phyloP scores from a whole-genome alignment of 2,888 invertebrate genomes.

The Cosmia trapezina region DNA sequence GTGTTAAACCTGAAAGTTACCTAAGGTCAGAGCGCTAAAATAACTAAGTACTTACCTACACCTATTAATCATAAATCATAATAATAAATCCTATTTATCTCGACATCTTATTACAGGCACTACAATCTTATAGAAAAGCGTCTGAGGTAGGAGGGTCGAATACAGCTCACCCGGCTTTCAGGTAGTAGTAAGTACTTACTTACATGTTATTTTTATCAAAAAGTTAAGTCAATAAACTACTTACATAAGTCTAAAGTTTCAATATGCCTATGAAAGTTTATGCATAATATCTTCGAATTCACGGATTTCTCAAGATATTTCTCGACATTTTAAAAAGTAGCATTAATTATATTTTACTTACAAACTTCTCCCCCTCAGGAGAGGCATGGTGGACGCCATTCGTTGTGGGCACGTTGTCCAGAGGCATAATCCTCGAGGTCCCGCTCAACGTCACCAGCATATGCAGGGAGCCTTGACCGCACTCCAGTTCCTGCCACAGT shows the following conservation, averaged over 20 bases:
- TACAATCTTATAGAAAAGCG: neutral
- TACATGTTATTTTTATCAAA: neutral
- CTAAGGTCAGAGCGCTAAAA: neutral
- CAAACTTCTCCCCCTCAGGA: slow-evolving; percentile 79
- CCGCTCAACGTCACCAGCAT: slow-evolving; percentile 83
- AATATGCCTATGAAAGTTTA: neutral
- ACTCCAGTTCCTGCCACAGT: slow-evolving; percentile 85
- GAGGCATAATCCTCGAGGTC: slow-evolving; percentile 69
- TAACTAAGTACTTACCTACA: neutral
- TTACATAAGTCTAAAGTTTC: too few species aligned
- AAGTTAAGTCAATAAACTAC: too few species aligned
- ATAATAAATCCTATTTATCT: neutral
- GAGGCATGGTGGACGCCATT: slow-evolving; percentile 73
- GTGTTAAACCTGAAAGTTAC: neutral
- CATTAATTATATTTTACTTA: slow-evolving; percentile 68
- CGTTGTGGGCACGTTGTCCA: slow-evolving; percentile 83
- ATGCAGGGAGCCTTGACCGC: slow-evolving; percentile 84
- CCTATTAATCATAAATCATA: neutral
- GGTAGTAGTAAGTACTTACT: neutral
- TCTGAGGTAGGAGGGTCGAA: neutral
- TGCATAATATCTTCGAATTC: neutral
- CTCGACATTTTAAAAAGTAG: neutral
- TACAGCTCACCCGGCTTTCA: neutral
- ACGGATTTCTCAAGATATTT: neutral
- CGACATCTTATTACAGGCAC: neutral